Evolutionary conservation across 2,113 vertebrate genomes (phyloP).

Genomic region (Larimichthys polyactis): DNA sequence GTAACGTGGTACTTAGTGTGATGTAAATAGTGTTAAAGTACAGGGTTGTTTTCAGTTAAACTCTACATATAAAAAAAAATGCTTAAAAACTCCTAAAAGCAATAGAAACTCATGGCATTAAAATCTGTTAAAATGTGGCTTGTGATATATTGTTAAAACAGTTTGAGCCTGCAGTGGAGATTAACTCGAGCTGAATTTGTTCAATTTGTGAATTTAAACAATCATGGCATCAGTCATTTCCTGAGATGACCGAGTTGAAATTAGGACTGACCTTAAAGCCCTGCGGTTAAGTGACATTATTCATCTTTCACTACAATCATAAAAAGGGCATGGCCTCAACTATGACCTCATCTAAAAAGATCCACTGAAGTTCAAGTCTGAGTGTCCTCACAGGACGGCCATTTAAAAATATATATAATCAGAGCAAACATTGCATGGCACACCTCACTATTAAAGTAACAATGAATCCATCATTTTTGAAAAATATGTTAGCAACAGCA

Average conservation of each 20-base stretch:
- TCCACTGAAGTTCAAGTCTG: slow-evolving; percentile 47
- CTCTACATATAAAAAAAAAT: slow-evolving; percentile 10
- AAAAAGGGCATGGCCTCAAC: slow-evolving; percentile 47
- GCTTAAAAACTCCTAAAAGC: slow-evolving; percentile 1
- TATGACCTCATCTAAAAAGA: slow-evolving; percentile 34
- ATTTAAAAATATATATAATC: slow-evolving; percentile 13
- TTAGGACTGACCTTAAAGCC: slow-evolving; percentile 43
- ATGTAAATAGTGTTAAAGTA: slow-evolving; percentile 31
- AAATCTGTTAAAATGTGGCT: slow-evolving; percentile 20
- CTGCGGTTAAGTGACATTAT: slow-evolving; percentile 56
- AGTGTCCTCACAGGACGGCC: slow-evolving; percentile 34
- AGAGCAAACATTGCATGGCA: slow-evolving; percentile 61
- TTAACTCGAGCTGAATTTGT: slow-evolving; percentile 27
- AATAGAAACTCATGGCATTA: not conserved
- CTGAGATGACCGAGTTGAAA: slow-evolving; percentile 51
- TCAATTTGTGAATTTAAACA: slow-evolving; percentile 56
- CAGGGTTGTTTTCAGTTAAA: slow-evolving; percentile 26
- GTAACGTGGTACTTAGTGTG: slow-evolving; percentile 7
- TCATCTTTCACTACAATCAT: slow-evolving; percentile 70
- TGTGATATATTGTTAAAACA: not conserved
- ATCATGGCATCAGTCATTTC: slow-evolving; percentile 57
- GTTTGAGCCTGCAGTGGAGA: not conserved
- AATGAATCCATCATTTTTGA: slow-evolving; percentile 41
- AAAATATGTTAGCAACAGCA: slow-evolving; percentile 59
- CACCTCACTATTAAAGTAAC: slow-evolving; percentile 58